phyloP scores from a whole-genome alignment of 2,797 vertebrate genomes.

The Varecia variegata region DNA sequence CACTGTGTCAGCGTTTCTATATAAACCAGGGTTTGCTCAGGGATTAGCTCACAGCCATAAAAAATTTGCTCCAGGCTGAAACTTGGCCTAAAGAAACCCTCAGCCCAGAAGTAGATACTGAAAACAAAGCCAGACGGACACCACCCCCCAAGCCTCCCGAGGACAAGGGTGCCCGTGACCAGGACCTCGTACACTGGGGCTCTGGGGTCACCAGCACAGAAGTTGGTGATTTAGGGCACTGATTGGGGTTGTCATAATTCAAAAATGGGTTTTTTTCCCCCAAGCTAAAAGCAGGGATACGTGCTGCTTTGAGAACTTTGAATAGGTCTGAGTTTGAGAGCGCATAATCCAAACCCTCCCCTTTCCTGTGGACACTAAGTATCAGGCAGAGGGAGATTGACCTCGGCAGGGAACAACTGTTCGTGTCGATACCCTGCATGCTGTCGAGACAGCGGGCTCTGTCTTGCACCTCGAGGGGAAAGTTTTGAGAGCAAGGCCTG shows the following conservation, averaged over 20 bases:
- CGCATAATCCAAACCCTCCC: background rate
- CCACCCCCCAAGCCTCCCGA: constrained; percentile 56
- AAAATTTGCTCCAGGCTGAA: constrained; percentile 85
- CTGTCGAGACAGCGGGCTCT: background rate
- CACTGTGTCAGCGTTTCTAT: constrained; percentile 85
- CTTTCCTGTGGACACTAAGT: background rate
- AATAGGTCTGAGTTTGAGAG: background rate
- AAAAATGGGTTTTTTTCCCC: constrained; percentile 47
- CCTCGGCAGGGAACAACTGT: background rate
- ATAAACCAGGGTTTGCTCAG: constrained; percentile 83
- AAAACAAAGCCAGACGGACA: constrained; percentile 72
- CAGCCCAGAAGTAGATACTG: constrained; percentile 73
- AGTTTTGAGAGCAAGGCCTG: background rate
- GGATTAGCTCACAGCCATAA: constrained; percentile 85
- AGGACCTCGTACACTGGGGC: constrained; percentile 30
- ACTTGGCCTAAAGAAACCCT: constrained; percentile 83
- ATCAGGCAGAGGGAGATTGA: background rate
- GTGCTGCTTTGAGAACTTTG: constrained; percentile 40
- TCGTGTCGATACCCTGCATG: fast-evolving
- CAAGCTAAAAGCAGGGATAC: constrained; percentile 40
- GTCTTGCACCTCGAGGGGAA: background rate
- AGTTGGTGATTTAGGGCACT: constrained; percentile 68
- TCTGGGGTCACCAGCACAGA: constrained; percentile 67
- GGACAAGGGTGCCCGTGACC: constrained; percentile 64
- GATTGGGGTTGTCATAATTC: constrained; percentile 67